These are phyloP conservation scores for Eulemur mongoz DNA, from an alignment of 2,797 vertebrate species.

Conservation along the genomic window DNA sequence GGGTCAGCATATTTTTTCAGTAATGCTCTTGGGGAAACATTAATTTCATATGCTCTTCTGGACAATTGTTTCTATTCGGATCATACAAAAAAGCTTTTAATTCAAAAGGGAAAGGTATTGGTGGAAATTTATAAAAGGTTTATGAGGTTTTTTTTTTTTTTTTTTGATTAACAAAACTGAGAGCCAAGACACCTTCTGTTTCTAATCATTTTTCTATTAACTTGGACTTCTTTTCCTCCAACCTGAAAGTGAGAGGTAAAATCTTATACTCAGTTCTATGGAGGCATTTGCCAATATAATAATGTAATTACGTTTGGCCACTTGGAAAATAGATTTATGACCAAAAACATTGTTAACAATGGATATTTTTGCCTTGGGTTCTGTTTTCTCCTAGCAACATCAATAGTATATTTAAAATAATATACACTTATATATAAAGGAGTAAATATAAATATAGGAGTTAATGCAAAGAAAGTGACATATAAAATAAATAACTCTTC, in stretches of 20 bases:
- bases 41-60: conserved; percentile 46
- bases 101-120: conserved; percentile 52
- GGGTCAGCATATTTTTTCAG: conserved; percentile 36
- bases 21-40: conserved; percentile 44
- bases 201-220: conserved; percentile 64
- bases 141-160: neutral
- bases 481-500: neutral
- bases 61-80: conserved; percentile 31
- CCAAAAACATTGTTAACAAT: neutral
- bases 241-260: neutral
- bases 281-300: neutral
- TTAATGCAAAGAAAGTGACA: conserved; percentile 48
- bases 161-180: conserved; percentile 61
- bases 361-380: neutral
- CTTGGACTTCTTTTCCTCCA: neutral
- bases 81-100: conserved; percentile 44
- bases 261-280: conserved; percentile 19
- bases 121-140: conserved; percentile 61
- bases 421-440: neutral
- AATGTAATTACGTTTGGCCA: neutral
- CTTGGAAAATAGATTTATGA: neutral
- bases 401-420: conserved; percentile 18
- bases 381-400: neutral
- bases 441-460: neutral
- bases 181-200: conserved; percentile 64